These are phyloP conservation scores for Falco novaeseelandiae DNA, from an alignment of 2,797 vertebrate genomes.

Conservation along the genomic window DNA sequence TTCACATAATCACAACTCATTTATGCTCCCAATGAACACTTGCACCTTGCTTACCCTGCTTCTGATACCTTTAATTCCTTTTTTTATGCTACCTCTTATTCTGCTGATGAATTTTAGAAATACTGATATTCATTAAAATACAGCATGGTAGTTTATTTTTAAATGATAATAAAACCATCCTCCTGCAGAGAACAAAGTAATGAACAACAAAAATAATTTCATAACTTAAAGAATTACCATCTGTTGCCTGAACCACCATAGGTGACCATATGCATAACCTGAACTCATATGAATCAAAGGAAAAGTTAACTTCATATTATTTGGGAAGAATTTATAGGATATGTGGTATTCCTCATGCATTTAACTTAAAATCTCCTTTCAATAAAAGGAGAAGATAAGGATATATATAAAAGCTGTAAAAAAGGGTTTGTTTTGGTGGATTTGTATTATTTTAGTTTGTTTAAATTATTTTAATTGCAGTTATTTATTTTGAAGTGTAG, in stretches of 20 bases:
- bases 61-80: not conserved
- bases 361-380: not conserved
- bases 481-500: not conserved
- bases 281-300: not conserved
- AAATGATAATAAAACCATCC: not conserved
- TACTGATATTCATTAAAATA: not conserved
- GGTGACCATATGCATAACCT: not conserved
- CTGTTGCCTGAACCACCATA: not conserved
- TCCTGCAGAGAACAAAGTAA: not conserved
- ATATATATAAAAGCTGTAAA: not conserved
- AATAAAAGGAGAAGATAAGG: not conserved
- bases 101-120: not conserved
- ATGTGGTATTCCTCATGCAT: not conserved
- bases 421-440: accelerated
- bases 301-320: not conserved
- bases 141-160: not conserved
- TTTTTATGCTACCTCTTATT: not conserved
- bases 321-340: not conserved
- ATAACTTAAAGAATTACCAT: not conserved
- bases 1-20: not conserved
- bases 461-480: not conserved
- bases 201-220: not conserved
- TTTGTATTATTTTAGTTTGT: not conserved
- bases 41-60: not conserved
- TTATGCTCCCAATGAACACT: not conserved